Evolutionary conservation across 2,797 vertebrate genomes (phyloP).

Genomic region (Catharus ustulatus): DNA sequence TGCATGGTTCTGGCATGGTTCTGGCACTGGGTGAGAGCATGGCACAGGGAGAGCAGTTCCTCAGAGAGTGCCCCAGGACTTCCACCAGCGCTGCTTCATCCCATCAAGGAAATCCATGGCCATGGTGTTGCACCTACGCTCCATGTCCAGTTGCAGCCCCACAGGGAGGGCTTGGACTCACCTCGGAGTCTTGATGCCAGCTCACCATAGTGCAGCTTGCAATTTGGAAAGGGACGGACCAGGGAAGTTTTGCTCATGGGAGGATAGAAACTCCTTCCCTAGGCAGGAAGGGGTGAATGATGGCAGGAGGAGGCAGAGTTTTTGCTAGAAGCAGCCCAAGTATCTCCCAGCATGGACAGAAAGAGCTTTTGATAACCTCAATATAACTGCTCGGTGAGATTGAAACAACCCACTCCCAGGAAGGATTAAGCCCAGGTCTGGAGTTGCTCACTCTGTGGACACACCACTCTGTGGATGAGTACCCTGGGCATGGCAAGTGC

Average conservation of each 20-base stretch:
- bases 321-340: background rate
- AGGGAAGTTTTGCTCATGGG: background rate
- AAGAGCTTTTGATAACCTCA: background rate
- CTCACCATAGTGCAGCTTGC: accelerated
- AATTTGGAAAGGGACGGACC: background rate
- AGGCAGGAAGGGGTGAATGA: background rate
- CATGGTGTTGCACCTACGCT: accelerated
- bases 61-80: background rate
- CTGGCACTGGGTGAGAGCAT: accelerated
- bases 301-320: background rate
- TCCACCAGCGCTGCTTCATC: too few relatives aligned
- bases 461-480: background rate
- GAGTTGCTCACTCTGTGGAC: background rate
- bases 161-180: background rate
- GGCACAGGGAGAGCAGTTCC: accelerated
- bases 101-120: background rate
- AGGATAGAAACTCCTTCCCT: background rate
- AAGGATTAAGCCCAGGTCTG: background rate
- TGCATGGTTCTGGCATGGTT: background rate
- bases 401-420: background rate
- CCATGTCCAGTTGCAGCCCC: accelerated
- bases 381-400: background rate
- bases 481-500: background rate
- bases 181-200: background rate
- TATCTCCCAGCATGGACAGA: background rate